Evolutionary conservation across 2,797 vertebrate species (phyloP).

Genomic region (Peromyscus eremicus): DNA sequence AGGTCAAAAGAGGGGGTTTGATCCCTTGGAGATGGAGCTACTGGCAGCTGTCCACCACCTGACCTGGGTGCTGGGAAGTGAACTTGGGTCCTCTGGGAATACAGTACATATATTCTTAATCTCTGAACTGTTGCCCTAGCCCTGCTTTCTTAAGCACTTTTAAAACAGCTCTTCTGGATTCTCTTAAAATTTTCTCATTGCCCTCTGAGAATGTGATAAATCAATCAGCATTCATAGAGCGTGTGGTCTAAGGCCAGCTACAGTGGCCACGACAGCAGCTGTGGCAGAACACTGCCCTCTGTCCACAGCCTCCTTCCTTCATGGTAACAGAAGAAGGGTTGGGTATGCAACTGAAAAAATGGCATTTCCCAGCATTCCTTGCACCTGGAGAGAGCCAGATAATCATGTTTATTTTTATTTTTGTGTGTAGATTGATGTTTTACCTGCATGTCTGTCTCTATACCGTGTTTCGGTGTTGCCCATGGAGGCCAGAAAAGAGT

Average conservation of each 20-base stretch:
- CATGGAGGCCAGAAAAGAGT: background rate
- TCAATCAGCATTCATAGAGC: background rate
- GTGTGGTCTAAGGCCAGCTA: background rate
- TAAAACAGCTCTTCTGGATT: background rate
- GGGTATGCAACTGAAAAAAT: background rate
- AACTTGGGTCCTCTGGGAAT: background rate
- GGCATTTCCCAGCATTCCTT: background rate
- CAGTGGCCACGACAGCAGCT: fast-evolving
- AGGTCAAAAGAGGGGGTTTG: background rate
- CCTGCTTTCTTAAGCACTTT: background rate
- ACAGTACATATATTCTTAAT: background rate
- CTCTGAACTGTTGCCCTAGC: background rate
- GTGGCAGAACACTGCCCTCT: background rate
- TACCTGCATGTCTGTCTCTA: background rate
- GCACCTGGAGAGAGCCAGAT: background rate
- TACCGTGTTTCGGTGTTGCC: background rate
- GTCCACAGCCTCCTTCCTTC: too few relatives aligned
- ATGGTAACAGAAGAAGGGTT: background rate
- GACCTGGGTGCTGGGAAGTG: background rate
- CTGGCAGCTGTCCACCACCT: background rate
- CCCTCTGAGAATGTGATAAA: background rate
- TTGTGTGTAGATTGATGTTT: background rate
- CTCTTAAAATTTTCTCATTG: background rate
- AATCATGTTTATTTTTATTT: background rate
- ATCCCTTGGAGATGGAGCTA: background rate